Evolutionary conservation across 2,113 vertebrate species (phyloP), one percentile per base, ranked within the genome.

Genomic region (Semicossyphus pulcher): DNA sequence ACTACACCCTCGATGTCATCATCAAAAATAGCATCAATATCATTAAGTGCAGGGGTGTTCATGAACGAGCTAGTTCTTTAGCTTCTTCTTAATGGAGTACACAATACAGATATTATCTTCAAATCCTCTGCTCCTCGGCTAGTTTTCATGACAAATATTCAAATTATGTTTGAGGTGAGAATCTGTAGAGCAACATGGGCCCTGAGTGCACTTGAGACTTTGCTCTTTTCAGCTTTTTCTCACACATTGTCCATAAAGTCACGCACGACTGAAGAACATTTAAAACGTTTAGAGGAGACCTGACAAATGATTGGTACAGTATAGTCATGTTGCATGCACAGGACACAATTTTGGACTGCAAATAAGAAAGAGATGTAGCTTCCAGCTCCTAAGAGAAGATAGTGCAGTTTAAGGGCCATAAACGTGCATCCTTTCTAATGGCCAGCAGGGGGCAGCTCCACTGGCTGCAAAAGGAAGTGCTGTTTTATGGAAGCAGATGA

Each of bases 121-220:
- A 47, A 14, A 18, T 41, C 39, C 12, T 0, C 1, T 34, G 21
- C 15, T 52, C 29, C 14, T 12, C 15, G 25, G 36, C n/a, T 49
- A 51, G 25, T 51, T 61, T 58, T 48, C 49, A 52, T 48, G 49
- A 47, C 15, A 70, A 62, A 58, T 58, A 58, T 57, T 78, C 21
- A 61, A 45, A 67, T 42, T 9, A 32, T 39, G 23, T 57, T 56
- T 41, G 42, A 71, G 41, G 34, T 48, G 18, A 70, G 45, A 6
- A 41, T 2, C 36, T 68, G 25, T n/a, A 59, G 1, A 45, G 21
- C 31, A 65, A 14, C 34, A 51, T 16, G 10, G 32, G 18, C 34
- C 29, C 45, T 25, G 6, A 10, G 7, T 8, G 18, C 21, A 58
- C 21, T 3, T 29, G 36, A 41, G n/a, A 41, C 31, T 57, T 10